A percentile compares a stretch with the other conserved stretches of the same genome.
Conservation (phyloP, 1,140 invertebrate genomes). For the Leptinotarsa lineolata region DNA sequence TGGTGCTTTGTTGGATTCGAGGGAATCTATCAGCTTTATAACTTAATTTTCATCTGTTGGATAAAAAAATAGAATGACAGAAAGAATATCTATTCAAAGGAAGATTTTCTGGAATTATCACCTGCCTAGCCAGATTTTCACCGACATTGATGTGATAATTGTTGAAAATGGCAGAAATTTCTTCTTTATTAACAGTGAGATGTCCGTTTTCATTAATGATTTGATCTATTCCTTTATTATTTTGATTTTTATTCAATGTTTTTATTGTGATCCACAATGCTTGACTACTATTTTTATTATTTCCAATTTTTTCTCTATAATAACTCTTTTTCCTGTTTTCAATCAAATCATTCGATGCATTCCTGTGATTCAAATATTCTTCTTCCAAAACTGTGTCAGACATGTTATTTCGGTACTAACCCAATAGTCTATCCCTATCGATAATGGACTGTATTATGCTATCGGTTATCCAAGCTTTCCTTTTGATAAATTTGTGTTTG, state of each 20-base stretch:
- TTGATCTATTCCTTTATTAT: no score
- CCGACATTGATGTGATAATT: background rate
- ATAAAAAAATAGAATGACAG: background rate
- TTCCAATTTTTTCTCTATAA: no score
- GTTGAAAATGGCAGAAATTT: background rate
- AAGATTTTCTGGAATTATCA: background rate
- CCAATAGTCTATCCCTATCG: background rate
- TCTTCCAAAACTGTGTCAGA: conserved; percentile 2
- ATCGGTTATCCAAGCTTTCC: background rate
- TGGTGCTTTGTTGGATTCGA: conserved; percentile 5
- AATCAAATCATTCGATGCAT: background rate
- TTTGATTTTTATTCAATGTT: no score
- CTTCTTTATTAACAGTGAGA: no score
- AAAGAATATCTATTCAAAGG: background rate
- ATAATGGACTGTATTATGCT: background rate
- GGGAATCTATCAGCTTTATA: background rate
- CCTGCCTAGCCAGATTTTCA: conserved; percentile 1
- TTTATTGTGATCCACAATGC: no score
- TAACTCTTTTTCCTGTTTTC: no score
- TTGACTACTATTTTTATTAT: no score
- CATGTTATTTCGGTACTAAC: background rate
- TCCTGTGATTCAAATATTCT: conserved; percentile 11
- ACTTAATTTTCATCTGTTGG: background rate
- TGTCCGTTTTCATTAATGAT: no score
- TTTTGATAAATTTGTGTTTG: conserved; percentile 6